phyloP scores from a whole-genome alignment of 2,113 vertebrate species.

The Grallaria varia region DNA sequence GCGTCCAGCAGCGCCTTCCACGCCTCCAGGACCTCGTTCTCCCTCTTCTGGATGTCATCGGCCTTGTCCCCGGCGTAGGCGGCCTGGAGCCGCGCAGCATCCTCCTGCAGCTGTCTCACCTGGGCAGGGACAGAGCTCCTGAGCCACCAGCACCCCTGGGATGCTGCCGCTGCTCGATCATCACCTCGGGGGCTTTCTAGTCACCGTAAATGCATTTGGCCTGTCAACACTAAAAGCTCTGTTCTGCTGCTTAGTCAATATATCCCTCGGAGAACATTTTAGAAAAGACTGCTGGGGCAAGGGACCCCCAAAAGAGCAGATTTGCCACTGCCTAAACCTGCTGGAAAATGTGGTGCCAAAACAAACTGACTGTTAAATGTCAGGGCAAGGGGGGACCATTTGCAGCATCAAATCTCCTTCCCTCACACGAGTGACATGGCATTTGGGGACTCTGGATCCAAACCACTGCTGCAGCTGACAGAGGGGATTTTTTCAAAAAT shows the following conservation, averaged over 20 bases:
- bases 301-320: not conserved
- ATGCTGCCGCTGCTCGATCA: not conserved
- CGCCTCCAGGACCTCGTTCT: slow-evolving; percentile 90
- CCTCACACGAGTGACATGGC: not conserved
- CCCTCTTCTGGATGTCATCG: slow-evolving; percentile 94
- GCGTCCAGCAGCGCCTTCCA: slow-evolving; percentile 90
- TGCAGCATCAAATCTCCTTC: not conserved
- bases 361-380: not conserved
- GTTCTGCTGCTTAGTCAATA: not conserved
- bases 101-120: slow-evolving; percentile 97
- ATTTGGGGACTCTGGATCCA: not conserved
- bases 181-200: not conserved
- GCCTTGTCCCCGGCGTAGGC: slow-evolving; percentile 97
- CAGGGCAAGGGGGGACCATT: not conserved
- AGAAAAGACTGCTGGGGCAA: not conserved
- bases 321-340: not conserved
- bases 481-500: not conserved
- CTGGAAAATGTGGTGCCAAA: not conserved
- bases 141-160: not conserved
- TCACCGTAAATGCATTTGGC: too few species aligned
- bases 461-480: not conserved
- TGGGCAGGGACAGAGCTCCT: slow-evolving; percentile 13
- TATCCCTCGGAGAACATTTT: not conserved
- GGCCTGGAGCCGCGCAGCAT: slow-evolving; percentile 92
- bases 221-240: not conserved